Conservation (phyloP, 2,113 vertebrate genomes). For the Mohoua ochrocephala region DNA sequence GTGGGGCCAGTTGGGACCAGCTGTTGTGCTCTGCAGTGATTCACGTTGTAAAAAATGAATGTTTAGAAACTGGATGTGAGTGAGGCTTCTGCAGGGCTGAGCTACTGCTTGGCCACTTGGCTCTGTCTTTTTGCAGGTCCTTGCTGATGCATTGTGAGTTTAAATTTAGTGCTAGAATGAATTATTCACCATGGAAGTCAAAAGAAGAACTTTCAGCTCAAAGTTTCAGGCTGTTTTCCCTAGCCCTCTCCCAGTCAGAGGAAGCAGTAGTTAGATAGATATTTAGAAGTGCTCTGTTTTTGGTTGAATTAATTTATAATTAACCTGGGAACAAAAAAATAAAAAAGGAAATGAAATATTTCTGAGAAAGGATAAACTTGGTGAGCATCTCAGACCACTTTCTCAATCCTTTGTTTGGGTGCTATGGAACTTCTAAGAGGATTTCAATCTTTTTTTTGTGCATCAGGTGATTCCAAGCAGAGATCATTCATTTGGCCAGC, state of each 20-base stretch:
- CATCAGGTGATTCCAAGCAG: not conserved
- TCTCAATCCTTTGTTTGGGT: not conserved
- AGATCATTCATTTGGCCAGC: not conserved
- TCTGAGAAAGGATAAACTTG: not conserved
- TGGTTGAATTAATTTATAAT: not conserved
- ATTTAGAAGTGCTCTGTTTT: not conserved
- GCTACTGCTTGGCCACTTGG: not conserved
- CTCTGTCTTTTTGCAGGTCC: not conserved
- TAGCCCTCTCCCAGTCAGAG: not conserved
- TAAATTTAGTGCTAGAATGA: not conserved
- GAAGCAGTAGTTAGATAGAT: not conserved
- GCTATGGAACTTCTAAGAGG: not conserved
- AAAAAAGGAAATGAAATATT: not conserved
- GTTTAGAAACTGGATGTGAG: not conserved
- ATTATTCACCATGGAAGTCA: not conserved
- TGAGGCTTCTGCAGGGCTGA: not conserved
- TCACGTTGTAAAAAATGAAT: fast-evolving
- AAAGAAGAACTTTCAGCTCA: not conserved
- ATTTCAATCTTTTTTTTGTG: not conserved
- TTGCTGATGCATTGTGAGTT: not conserved
- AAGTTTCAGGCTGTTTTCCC: not conserved
- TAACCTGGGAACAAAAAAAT: not conserved
- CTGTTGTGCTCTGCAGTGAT: not conserved
- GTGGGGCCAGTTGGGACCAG: not conserved
- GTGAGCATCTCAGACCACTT: not conserved